These are phyloP conservation scores for Drosophila fulvimacula DNA, from an alignment of 2,888 invertebrate genomes.

Conservation along the genomic window DNA sequence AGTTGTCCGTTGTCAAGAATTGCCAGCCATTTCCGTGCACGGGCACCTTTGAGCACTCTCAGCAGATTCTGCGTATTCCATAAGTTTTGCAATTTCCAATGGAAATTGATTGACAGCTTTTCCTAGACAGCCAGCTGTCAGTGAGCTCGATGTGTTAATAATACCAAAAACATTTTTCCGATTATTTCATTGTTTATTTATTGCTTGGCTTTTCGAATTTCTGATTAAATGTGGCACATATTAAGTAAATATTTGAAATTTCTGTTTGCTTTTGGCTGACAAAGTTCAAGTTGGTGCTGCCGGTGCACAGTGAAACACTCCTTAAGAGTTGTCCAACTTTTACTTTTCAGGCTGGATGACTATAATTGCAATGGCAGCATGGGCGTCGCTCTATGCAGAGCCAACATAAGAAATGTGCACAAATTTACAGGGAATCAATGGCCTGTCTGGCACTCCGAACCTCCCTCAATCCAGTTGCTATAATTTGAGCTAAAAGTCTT, in stretches of 20 bases:
- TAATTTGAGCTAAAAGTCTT: conserved; percentile 69
- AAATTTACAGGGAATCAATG: conserved; percentile 54
- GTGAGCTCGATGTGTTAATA: background rate
- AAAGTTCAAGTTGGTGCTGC: conserved; percentile 3
- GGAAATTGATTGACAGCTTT: background rate
- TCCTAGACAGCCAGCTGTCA: background rate
- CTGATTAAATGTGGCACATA: conserved; percentile 3
- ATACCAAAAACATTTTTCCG: background rate
- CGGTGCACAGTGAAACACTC: conserved; percentile 8
- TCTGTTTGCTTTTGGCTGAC: background rate
- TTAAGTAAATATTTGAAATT: conserved; percentile 1
- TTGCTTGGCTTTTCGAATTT: background rate
- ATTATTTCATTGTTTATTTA: background rate
- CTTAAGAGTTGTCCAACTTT: conserved; percentile 41
- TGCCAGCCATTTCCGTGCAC: conserved; percentile 65
- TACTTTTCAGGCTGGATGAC: conserved; percentile 52
- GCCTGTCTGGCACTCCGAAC: background rate
- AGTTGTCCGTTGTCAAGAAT: conserved; percentile 76
- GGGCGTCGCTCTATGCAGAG: conserved; percentile 17
- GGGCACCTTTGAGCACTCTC: conserved; percentile 10
- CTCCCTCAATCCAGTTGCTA: conserved; percentile 15
- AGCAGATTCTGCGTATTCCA: conserved; percentile 19
- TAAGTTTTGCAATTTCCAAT: conserved; percentile 2
- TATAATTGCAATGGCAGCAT: conserved; percentile 41
- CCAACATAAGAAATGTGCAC: conserved; percentile 49